Evolutionary conservation across 2,888 invertebrate genomes (phyloP).

Genomic region (Netelia inedita): DNA sequence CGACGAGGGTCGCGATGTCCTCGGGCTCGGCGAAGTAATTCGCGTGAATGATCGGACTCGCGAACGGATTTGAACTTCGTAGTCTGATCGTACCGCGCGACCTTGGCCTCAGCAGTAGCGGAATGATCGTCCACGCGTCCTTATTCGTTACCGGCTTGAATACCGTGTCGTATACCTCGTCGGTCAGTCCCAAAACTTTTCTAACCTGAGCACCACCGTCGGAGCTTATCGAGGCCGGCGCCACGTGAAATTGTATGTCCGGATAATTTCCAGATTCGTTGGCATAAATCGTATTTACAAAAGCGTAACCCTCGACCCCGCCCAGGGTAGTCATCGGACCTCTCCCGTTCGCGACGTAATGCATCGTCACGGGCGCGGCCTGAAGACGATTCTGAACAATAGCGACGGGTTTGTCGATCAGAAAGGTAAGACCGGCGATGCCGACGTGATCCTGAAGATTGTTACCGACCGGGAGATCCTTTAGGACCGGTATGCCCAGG

Average conservation of each 20-base stretch:
- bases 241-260: slow-evolving; percentile 97
- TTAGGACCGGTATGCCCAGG: slow-evolving; percentile 90
- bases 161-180: slow-evolving; percentile 92
- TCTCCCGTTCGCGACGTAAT: slow-evolving; percentile 91
- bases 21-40: slow-evolving; percentile 95
- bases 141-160: slow-evolving; percentile 92
- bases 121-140: slow-evolving; percentile 94
- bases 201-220: slow-evolving; percentile 91
- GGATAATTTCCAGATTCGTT: slow-evolving; percentile 93
- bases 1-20: slow-evolving; percentile 93
- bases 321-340: slow-evolving; percentile 96
- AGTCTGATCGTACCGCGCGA: slow-evolving; percentile 93
- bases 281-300: slow-evolving; percentile 94
- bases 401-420: slow-evolving; percentile 93
- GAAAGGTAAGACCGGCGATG: slow-evolving; percentile 92
- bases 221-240: slow-evolving; percentile 94
- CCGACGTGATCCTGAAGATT: slow-evolving; percentile 96
- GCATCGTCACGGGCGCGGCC: slow-evolving; percentile 92
- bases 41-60: slow-evolving; percentile 95
- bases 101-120: slow-evolving; percentile 92
- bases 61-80: slow-evolving; percentile 93
- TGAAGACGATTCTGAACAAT: slow-evolving; percentile 93
- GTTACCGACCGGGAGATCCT: slow-evolving; percentile 91
- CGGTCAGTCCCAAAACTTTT: slow-evolving; percentile 92
- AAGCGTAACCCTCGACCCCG: slow-evolving; percentile 95